Evolutionary conservation across 2,797 vertebrate genomes (phyloP).

Genomic region (Ctenopoma kingsleyae): DNA sequence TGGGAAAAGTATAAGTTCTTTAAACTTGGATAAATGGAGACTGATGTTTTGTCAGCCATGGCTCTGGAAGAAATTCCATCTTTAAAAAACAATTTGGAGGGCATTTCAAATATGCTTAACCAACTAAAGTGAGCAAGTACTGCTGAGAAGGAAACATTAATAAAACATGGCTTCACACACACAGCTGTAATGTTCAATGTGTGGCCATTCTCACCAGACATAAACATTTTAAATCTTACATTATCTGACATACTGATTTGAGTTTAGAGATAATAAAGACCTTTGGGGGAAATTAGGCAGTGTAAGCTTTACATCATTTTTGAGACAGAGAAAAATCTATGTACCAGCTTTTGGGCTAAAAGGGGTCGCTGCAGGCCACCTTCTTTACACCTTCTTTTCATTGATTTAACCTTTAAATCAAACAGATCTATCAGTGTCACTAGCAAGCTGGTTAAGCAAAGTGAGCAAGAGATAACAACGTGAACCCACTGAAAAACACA

Average conservation of each 20-base stretch:
- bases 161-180: constrained; percentile 22
- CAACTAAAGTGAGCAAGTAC: constrained; percentile 13
- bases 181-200: constrained; percentile 7
- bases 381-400: not conserved
- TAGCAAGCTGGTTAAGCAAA: constrained; percentile 3
- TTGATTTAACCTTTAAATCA: constrained; percentile 27
- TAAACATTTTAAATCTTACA: constrained; percentile 5
- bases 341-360: not conserved
- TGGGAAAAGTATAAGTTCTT: too few species aligned
- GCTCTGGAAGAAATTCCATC: too few species aligned
- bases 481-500: not conserved
- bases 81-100: not conserved
- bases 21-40: not conserved
- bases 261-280: constrained; percentile 4
- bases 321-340: not conserved
- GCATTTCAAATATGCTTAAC: not conserved
- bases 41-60: not conserved
- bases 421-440: constrained; percentile 9
- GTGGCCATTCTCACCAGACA: constrained; percentile 8
- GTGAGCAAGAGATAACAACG: not conserved
- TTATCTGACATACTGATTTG: constrained; percentile 21
- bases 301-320: not conserved
- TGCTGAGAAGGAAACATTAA: not conserved
- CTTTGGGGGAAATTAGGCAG: not conserved
- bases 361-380: not conserved